Base-by-base conservation (phyloP, 1,140 invertebrate genomes). In the Caenorhabditis elegans region DNA sequence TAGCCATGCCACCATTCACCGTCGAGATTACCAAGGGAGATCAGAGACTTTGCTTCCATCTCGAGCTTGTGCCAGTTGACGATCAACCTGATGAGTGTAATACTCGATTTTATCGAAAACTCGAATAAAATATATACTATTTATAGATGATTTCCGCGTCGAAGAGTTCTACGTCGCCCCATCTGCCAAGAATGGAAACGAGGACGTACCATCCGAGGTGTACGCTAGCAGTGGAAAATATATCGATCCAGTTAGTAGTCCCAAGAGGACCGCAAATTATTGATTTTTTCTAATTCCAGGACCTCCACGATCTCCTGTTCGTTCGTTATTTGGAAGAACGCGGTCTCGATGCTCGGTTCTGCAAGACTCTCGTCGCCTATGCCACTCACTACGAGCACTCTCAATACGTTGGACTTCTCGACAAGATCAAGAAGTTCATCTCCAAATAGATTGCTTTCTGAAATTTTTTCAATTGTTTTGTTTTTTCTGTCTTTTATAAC, bases 91-190 rank as follows among this genome's bases (percentile, higher is more conserved):
- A 83, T 22, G 82, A 87, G 79, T 87, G 86, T 87, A 82, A 65
- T 83, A 83, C 19, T 4, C 4, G 13, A 6, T 43, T 43, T 1
- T 34, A 34, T 2, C 17, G 4, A 5, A 34, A 34, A 3, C n/a
- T n/a, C n/a, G 4, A 17, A 6, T 34, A 34, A 17, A 0, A 22
- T 70, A 26, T 51, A 36, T 36, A 0, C 19, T 8, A 10, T 6
- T 75, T 83, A 19, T 46, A 83, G 82, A 82, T 70, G 88, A 89
- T 43, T 90, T 86, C 83, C 83, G 85, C 48, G 88, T 89, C 5
- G 86, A 89, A 31, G 88, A 89, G 70, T 89, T 90, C 80, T 90
- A 86, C 65, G 79, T 89, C 31, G 88, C 88, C 53, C 86, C 86
- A 28, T 85, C 89, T 17, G 85, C 79, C 19, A 87, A 86, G n/a